Evolutionary conservation across 2,797 vertebrate species (phyloP).

Genomic region (Falco naumanni): DNA sequence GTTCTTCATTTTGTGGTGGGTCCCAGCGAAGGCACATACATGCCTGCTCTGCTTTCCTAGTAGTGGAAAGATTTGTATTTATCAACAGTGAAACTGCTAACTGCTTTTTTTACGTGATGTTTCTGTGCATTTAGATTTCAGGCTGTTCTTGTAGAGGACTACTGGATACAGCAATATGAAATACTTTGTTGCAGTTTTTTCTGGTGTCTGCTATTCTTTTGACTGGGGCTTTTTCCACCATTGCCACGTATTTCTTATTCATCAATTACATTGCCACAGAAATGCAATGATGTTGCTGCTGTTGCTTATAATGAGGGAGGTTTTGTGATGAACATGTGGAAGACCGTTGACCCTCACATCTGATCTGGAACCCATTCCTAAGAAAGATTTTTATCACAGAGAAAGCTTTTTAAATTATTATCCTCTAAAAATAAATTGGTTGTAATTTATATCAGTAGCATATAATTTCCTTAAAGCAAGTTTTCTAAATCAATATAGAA

Average conservation of each 20-base stretch:
- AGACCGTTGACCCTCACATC: background rate
- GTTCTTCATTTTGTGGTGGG: background rate
- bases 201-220: background rate
- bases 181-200: background rate
- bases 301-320: background rate
- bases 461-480: background rate
- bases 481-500: accelerated
- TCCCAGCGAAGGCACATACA: background rate
- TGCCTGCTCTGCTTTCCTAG: background rate
- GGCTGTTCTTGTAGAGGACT: background rate
- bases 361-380: background rate
- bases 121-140: background rate
- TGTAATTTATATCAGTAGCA: background rate
- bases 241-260: background rate
- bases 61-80: background rate
- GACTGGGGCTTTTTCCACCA: background rate
- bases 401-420: background rate
- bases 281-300: background rate
- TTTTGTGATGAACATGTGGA: background rate
- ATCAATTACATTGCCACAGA: background rate
- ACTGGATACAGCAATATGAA: background rate
- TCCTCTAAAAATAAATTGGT: background rate
- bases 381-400: background rate
- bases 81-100: background rate
- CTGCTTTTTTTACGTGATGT: background rate